Conservation (phyloP, 2,888 invertebrate species). For the Pterobdella sp. region DNA sequence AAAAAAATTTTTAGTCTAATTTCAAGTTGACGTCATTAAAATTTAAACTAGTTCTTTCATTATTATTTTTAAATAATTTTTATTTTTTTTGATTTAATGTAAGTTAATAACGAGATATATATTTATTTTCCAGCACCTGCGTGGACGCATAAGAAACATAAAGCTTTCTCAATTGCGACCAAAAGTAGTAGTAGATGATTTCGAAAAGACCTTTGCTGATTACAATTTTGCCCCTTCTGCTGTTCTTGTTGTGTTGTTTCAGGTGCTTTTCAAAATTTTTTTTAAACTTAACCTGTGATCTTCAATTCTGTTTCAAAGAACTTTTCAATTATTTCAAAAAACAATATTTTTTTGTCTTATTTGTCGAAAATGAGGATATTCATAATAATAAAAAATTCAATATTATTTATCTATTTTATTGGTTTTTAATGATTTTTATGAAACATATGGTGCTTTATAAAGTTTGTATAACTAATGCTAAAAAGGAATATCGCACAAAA, state of each 20-base stretch:
- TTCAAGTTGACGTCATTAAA: background rate
- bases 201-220: conserved; percentile 58
- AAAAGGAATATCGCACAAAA: no score
- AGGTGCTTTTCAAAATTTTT: conserved; percentile 37
- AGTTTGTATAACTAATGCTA: no score
- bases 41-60: background rate
- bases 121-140: background rate
- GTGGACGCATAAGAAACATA: background rate
- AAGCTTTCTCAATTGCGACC: conserved; percentile 60
- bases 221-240: conserved; percentile 68
- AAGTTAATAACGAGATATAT: background rate
- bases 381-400: no score
- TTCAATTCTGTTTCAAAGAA: no score
- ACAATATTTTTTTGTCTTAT: no score
- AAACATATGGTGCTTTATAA: no score
- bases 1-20: background rate
- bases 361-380: no score
- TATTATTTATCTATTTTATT: no score
- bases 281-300: no score
- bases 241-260: conserved; percentile 64
- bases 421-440: no score
- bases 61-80: background rate
- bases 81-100: background rate
- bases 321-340: no score
- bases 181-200: conserved; percentile 57